Evolutionary conservation across 64 coral and sea anemone genomes (phyloP), one percentile per base, ranked within the genome.

Genomic region (Hydrozoanthus tunicans): DNA sequence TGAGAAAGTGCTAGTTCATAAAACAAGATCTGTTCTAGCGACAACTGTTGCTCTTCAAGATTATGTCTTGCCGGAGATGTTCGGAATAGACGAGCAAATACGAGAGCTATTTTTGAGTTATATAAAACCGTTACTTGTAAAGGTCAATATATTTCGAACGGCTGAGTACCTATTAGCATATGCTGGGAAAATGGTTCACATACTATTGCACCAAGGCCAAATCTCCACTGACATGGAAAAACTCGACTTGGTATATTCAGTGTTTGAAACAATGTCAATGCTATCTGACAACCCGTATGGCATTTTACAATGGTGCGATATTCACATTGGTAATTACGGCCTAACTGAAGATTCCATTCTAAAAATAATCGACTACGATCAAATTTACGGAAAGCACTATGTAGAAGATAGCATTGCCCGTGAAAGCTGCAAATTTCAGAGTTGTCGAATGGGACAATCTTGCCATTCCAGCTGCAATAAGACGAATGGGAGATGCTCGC

Each of bases 301-400:
- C 0, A 73, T 91, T n/a, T 13, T 93, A 6, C 94, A 96, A 23
- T 93, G 91, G 61, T 96, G 94, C 70, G 94, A 96, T 56, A 9
- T 79, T 2, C 94, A 96, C 56, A 62, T 93, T 10, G 94, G 91
- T 5, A 96, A 96, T 71, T 96, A 81, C 93, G 94, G 94, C 0
- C 20, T 96, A 24, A 92, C 90, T 8, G 82, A 79, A 59, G 54
- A 88, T 56, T 86, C 81, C 23, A 26, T 79, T 5, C 54, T 89
- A 3, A 94, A 92, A 88, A 9, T 94, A 55, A 79, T 92, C 64
- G 93, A 94, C 57, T 81, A 86, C 43, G 93, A 94, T 64, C 23
- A 62, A 6, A 64, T 76, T 1, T 94, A 60, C 24, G 74, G 82
- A 25, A 9, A 65, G 20, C 15, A 32, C 7, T 27, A 69, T 62